These are phyloP conservation scores for Drepanosiphum platanoidis DNA, from an alignment of 2,888 invertebrate genomes.

Conservation along the genomic window DNA sequence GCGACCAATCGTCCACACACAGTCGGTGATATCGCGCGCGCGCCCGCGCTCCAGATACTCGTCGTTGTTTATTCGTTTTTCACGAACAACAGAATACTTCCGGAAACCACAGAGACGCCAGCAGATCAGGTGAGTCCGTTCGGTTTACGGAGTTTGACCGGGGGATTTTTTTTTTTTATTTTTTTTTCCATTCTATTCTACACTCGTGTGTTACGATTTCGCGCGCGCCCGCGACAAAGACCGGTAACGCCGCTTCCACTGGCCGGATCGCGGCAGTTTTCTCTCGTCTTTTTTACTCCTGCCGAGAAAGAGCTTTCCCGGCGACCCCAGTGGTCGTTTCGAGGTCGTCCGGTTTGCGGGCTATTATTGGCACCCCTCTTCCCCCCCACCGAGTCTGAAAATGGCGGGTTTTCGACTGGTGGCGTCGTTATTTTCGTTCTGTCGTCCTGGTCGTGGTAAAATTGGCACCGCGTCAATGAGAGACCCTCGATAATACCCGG, in stretches of 20 bases:
- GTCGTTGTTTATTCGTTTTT: neutral
- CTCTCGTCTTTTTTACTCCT: no score
- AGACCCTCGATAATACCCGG: conserved; percentile 2
- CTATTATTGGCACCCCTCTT: neutral
- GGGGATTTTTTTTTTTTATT: no score
- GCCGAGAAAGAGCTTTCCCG: no score
- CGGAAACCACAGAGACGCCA: neutral
- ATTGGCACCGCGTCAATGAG: neutral
- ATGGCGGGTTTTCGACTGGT: neutral
- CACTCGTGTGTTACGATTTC: no score
- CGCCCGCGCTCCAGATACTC: neutral
- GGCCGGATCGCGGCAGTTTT: no score
- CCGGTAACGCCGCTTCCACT: no score
- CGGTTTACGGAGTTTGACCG: no score
- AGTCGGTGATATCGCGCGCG: neutral
- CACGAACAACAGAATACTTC: neutral
- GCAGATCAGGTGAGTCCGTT: neutral
- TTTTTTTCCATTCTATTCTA: no score
- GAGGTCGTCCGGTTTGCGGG: neutral
- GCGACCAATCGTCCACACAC: neutral
- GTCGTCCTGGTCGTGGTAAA: no score
- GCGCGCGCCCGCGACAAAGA: no score
- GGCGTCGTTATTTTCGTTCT: neutral
- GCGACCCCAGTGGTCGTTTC: neutral
- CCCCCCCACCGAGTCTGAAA: neutral